A percentile compares a stretch with the other conserved stretches of the same genome.
These are phyloP conservation scores for Jaculus jaculus DNA, from an alignment of 2,113 vertebrate genomes.

Conservation along the genomic window DNA sequence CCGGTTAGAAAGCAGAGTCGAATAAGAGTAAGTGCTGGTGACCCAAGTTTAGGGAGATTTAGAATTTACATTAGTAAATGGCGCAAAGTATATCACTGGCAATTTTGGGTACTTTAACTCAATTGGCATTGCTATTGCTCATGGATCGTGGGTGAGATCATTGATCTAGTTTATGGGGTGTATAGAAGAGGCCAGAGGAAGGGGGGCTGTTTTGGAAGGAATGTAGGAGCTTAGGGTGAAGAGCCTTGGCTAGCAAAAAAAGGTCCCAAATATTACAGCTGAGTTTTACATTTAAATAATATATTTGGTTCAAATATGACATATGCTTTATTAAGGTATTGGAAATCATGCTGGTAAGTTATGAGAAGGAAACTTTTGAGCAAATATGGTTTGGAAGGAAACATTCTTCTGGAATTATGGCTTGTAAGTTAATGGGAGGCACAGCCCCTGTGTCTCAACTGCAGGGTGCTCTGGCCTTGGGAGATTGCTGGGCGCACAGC, in stretches of 20 bases:
- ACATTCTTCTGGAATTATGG: not conserved
- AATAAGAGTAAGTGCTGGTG: not conserved
- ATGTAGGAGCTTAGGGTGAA: not conserved
- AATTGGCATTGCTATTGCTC: not conserved
- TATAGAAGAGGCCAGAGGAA: not conserved
- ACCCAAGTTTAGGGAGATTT: not conserved
- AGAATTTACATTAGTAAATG: slow-evolving; percentile 20
- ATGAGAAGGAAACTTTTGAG: not conserved
- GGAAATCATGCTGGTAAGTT: not conserved
- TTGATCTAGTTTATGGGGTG: not conserved
- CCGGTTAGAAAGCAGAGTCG: not conserved
- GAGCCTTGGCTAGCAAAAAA: not conserved
- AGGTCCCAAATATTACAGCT: not conserved
- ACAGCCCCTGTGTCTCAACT: not conserved
- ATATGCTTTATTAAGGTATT: not conserved
- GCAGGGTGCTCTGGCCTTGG: not conserved
- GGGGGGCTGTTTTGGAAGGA: not conserved
- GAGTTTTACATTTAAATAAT: slow-evolving; percentile 29
- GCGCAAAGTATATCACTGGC: not conserved
- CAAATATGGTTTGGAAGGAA: not conserved
- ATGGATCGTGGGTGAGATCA: not conserved
- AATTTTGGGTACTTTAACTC: not conserved
- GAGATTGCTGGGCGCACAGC: accelerated
- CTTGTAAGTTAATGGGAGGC: not conserved
- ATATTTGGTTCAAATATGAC: not conserved